Evolutionary conservation across 2,797 vertebrate species (phyloP).

Genomic region (Prionace glauca): DNA sequence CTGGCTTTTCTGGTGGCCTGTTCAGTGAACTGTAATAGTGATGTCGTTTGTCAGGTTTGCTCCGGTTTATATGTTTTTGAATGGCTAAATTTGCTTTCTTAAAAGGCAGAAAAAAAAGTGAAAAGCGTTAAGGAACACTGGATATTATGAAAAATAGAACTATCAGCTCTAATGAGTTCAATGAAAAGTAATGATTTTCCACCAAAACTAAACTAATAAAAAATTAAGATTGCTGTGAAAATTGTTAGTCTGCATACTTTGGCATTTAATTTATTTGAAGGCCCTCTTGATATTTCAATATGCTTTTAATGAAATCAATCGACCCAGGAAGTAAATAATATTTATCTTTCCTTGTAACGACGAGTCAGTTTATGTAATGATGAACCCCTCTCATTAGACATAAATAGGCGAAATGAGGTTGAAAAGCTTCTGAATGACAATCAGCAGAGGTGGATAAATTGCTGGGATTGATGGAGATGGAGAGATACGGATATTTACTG

Average conservation of each 20-base stretch:
- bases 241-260: neutral
- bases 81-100: neutral
- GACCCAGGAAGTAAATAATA: neutral
- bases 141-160: neutral
- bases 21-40: neutral
- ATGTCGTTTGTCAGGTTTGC: neutral
- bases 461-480: neutral
- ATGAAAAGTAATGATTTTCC: neutral
- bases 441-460: neutral
- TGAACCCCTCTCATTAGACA: neutral
- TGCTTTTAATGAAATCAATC: neutral
- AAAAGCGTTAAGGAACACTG: neutral
- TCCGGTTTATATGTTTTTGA: neutral
- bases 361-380: neutral
- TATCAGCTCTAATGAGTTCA: neutral
- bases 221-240: neutral
- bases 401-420: neutral
- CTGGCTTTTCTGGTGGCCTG: neutral
- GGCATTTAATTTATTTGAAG: neutral
- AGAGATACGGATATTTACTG: neutral
- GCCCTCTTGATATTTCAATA: neutral
- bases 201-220: neutral
- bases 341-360: neutral
- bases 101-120: constrained; percentile 6
- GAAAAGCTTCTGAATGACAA: neutral